Conservation (phyloP, 2,797 vertebrate species). For the Tenualosa ilisha region DNA sequence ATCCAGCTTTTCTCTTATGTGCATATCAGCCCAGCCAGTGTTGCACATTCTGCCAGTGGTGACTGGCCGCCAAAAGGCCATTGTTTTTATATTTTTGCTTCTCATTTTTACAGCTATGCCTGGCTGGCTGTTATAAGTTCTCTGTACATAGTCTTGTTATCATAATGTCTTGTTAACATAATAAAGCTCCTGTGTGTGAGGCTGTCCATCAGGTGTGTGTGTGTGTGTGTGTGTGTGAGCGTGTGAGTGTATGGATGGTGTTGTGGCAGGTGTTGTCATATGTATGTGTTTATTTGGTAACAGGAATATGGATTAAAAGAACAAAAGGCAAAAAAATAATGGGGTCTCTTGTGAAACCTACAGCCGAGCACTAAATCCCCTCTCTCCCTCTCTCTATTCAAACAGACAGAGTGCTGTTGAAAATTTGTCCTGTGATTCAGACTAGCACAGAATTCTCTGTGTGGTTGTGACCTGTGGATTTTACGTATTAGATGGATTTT, state of each 20-base stretch:
- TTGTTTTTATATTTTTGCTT: not conserved
- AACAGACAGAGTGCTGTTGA: not conserved
- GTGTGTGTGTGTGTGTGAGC: not conserved
- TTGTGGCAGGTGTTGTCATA: constrained; percentile 31
- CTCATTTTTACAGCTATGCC: not conserved
- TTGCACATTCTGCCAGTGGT: constrained; percentile 8
- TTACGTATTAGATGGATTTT: not conserved
- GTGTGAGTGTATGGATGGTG: constrained; percentile 41
- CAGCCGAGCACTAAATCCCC: no score
- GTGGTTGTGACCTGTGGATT: not conserved
- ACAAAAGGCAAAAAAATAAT: not conserved
- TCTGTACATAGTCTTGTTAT: constrained; percentile 8
- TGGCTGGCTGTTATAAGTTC: not conserved
- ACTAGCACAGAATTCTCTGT: not conserved
- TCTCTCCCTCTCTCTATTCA: no score
- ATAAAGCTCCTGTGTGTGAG: not conserved
- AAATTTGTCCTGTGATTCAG: not conserved
- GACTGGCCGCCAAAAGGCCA: not conserved
- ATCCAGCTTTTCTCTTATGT: not conserved
- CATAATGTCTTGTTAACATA: not conserved
- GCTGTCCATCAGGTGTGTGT: not conserved
- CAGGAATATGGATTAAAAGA: not conserved
- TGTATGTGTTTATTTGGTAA: constrained; percentile 22
- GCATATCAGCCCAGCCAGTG: constrained; percentile 8
- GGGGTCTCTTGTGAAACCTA: not conserved